Percentiles rank a stretch among this genome's conserved stretches.
Evolutionary conservation across 2,888 invertebrate genomes (phyloP).

Genomic region (Gymnocheta viridis): DNA sequence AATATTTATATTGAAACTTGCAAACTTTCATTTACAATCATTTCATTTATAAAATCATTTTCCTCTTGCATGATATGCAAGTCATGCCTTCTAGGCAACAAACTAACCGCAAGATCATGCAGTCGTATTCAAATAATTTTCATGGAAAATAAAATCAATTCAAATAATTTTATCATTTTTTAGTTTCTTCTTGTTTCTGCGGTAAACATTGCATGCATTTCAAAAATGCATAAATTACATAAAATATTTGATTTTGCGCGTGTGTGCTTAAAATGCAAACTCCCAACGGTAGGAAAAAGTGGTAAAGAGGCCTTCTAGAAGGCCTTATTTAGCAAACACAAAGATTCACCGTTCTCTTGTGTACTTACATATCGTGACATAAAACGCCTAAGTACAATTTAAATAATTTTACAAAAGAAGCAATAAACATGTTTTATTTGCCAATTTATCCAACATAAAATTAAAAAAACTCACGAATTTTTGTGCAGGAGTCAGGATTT

Average conservation of each 20-base stretch:
- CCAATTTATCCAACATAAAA: no score
- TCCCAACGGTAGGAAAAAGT: neutral
- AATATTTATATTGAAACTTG: neutral
- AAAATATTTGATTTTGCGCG: neutral
- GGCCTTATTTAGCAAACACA: neutral
- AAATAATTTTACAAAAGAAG: no score
- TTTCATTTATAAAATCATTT: neutral
- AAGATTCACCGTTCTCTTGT: neutral
- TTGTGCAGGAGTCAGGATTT: no score
- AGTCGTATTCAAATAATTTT: slow-evolving; percentile 20
- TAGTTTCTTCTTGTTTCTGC: neutral
- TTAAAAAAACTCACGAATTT: no score
- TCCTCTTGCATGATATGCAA: neutral
- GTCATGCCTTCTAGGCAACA: slow-evolving; percentile 1
- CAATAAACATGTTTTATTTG: no score
- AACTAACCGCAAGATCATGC: neutral
- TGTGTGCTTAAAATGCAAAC: neutral
- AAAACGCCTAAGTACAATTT: no score
- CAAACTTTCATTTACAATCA: neutral
- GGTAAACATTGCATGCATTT: slow-evolving; percentile 16
- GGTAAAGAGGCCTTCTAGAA: neutral
- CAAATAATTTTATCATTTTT: slow-evolving; percentile 27
- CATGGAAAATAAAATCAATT: slow-evolving; percentile 20
- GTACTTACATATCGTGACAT: no score
- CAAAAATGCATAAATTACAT: neutral